phyloP scores from a whole-genome alignment of 2,797 vertebrate genomes.

The Acanthopagrus latus region DNA sequence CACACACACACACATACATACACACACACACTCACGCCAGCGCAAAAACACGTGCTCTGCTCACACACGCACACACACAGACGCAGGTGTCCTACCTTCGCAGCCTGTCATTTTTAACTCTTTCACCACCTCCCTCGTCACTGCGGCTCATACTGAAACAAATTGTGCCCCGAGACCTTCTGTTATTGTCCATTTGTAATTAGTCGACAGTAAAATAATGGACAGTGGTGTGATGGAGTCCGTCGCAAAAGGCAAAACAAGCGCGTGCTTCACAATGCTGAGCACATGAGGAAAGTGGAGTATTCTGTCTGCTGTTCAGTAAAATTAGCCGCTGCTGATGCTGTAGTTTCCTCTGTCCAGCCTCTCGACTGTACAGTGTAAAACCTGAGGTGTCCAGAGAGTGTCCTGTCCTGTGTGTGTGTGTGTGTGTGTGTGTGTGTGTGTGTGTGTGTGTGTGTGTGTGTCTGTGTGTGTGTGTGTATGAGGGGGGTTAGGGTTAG shows the following conservation, averaged over 20 bases:
- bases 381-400: slow-evolving; percentile 80
- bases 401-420: slow-evolving; percentile 63
- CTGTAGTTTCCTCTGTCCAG: slow-evolving; percentile 77
- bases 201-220: slow-evolving; percentile 6
- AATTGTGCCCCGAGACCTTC: not conserved
- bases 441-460: slow-evolving; percentile 47
- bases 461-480: slow-evolving; percentile 43
- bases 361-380: slow-evolving; percentile 63
- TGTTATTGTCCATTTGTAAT: slow-evolving; percentile 3
- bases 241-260: slow-evolving; percentile 38
- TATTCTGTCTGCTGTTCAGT: slow-evolving; percentile 71
- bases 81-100: slow-evolving; percentile 60
- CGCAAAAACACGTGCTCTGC: slow-evolving; percentile 10
- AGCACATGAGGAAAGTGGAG: slow-evolving; percentile 62
- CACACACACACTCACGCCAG: slow-evolving; percentile 12
- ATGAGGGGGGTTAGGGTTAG: slow-evolving; percentile 59
- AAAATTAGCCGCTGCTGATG: slow-evolving; percentile 83
- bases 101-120: slow-evolving; percentile 47
- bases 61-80: slow-evolving; percentile 34
- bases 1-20: slow-evolving; percentile 43
- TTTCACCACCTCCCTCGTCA: slow-evolving; percentile 28
- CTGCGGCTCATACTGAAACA: not conserved
- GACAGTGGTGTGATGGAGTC: slow-evolving; percentile 46
- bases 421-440: slow-evolving; percentile 37
- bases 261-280: slow-evolving; percentile 58